phyloP scores from a whole-genome alignment of 2,113 vertebrate genomes.

The Acanthisitta chloris region DNA sequence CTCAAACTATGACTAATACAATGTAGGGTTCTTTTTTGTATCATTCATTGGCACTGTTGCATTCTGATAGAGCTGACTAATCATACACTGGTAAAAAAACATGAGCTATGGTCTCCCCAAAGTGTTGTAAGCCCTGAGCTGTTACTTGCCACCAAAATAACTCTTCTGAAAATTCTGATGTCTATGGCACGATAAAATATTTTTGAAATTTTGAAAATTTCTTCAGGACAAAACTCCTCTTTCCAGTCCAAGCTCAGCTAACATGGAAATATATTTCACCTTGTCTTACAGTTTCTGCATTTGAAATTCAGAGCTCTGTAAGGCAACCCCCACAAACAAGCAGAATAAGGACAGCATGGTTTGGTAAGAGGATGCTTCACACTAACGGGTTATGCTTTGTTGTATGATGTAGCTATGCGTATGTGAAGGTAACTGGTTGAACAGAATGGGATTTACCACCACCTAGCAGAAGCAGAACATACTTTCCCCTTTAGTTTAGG shows the following conservation, averaged over 20 bases:
- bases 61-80: not conserved
- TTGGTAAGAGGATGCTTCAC: not conserved
- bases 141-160: not conserved
- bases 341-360: not conserved
- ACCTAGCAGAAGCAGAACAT: not conserved
- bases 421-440: not conserved
- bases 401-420: not conserved
- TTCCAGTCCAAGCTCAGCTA: not conserved
- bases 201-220: not conserved
- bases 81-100: not conserved
- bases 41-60: not conserved
- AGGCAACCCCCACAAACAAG: accelerated
- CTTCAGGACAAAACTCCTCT: not conserved
- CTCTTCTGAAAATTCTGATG: not conserved
- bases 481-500: not conserved
- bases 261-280: not conserved
- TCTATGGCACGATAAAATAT: not conserved
- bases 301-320: not conserved
- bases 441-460: not conserved
- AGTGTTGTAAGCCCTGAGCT: not conserved
- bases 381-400: not conserved
- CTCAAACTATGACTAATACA: not conserved
- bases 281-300: not conserved
- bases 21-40: not conserved
- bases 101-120: not conserved